These are phyloP conservation scores for Scolopax bukidnonensis DNA, from an alignment of 2,797 vertebrate genomes.

Conservation along the genomic window DNA sequence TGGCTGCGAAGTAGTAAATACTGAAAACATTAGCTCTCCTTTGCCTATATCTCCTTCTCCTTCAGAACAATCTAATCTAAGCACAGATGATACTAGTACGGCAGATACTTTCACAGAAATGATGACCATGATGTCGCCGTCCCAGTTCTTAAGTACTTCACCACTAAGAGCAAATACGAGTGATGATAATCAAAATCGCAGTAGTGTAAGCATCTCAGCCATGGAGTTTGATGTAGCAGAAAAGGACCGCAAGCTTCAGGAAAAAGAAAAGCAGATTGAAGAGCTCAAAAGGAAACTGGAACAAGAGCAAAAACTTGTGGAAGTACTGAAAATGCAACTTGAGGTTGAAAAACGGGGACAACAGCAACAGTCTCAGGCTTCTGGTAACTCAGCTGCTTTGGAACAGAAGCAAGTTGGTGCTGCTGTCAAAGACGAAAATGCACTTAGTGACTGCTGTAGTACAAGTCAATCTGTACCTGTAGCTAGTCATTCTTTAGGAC, in stretches of 20 bases:
- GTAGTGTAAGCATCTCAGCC: slow-evolving; percentile 55
- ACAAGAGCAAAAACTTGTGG: slow-evolving; percentile 94
- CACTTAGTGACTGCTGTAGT: slow-evolving; percentile 68
- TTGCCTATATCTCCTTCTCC: slow-evolving; percentile 89
- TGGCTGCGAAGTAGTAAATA: slow-evolving; percentile 21
- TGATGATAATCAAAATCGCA: slow-evolving; percentile 74
- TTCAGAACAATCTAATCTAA: slow-evolving; percentile 85
- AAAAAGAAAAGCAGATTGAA: slow-evolving; percentile 96
- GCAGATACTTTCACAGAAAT: slow-evolving; percentile 80
- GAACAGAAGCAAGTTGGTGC: slow-evolving; percentile 56
- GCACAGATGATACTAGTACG: slow-evolving; percentile 81
- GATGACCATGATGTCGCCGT: slow-evolving; percentile 78
- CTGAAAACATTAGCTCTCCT: slow-evolving; percentile 78
- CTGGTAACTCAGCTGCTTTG: slow-evolving; percentile 53
- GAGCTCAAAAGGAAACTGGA: slow-evolving; percentile 94
- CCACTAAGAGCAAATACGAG: slow-evolving; percentile 64
- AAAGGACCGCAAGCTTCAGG: slow-evolving; percentile 92
- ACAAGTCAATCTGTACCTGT: slow-evolving; percentile 51
- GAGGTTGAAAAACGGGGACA: slow-evolving; percentile 92
- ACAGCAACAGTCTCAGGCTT: slow-evolving; percentile 72
- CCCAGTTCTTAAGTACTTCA: slow-evolving; percentile 78
- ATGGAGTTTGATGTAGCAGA: slow-evolving; percentile 78
- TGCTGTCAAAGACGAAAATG: slow-evolving; percentile 84
- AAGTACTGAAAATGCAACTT: slow-evolving; percentile 95
- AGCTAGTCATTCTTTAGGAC: slow-evolving; percentile 63